Conservation (phyloP, 1,140 invertebrate species). For the Oedothorax gibbosus region DNA sequence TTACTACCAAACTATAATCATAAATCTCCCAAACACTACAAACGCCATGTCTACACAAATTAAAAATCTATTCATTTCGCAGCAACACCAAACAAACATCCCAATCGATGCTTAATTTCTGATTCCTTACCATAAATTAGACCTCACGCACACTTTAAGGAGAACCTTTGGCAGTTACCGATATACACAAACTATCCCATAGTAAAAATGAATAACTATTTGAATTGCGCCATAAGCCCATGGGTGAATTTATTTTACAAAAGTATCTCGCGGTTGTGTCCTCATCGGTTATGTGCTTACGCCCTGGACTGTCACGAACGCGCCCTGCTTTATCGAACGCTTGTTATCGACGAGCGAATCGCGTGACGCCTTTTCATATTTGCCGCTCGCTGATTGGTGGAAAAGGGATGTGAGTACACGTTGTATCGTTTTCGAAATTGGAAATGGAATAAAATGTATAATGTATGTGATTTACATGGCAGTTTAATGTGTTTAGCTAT, state of each 20-base stretch:
- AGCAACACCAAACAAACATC: neutral
- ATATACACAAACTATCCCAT: slow-evolving; percentile 5
- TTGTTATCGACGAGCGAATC: slow-evolving; percentile 34
- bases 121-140: slow-evolving; percentile 19
- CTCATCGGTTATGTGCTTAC: slow-evolving; percentile 21
- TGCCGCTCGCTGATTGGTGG: slow-evolving; percentile 26
- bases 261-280: slow-evolving; percentile 26
- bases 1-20: no score
- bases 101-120: neutral
- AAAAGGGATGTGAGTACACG: slow-evolving; percentile 25
- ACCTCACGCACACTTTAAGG: neutral
- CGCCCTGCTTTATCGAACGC: slow-evolving; percentile 42
- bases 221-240: slow-evolving; percentile 1
- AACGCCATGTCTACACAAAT: neutral
- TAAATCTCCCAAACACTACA: no score
- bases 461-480: no score
- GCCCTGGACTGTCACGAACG: slow-evolving; percentile 34
- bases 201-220: slow-evolving; percentile 26
- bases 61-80: neutral
- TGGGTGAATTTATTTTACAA: slow-evolving; percentile 10
- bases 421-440: neutral
- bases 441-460: no score
- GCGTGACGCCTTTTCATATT: slow-evolving; percentile 19
- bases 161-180: neutral
- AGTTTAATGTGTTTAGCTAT: no score